Percentiles rank a stretch among this genome's conserved stretches.
phyloP scores from a whole-genome alignment of 2,113 vertebrate species.

The Ursus arctos region DNA sequence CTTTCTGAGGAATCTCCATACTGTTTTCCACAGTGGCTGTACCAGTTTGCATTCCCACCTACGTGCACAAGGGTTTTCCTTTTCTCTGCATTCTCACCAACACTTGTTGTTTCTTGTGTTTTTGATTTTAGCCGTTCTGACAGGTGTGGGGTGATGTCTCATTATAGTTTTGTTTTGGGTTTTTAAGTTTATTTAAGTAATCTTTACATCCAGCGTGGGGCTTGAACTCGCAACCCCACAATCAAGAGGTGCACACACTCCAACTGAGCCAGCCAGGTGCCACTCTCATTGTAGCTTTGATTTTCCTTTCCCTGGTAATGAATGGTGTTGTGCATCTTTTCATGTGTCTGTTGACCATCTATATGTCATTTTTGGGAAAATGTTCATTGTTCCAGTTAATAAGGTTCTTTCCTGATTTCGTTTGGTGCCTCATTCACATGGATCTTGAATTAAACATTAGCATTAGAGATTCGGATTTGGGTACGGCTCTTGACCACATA shows the following conservation, averaged over 20 bases:
- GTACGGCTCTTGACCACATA: neutral
- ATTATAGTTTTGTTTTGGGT: neutral
- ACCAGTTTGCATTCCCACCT: neutral
- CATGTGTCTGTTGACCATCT: neutral
- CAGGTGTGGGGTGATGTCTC: neutral
- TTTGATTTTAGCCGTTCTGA: neutral
- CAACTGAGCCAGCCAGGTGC: neutral
- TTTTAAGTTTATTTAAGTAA: neutral
- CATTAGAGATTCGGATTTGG: neutral
- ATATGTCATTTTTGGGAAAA: neutral
- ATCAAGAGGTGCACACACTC: neutral
- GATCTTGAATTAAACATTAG: neutral
- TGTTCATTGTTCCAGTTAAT: neutral
- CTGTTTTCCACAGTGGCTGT: neutral
- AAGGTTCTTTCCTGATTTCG: neutral
- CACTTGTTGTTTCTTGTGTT: neutral
- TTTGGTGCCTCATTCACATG: neutral
- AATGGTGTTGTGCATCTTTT: neutral
- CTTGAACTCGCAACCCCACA: neutral
- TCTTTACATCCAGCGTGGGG: neutral
- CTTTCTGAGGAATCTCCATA: neutral
- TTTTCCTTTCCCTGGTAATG: neutral
- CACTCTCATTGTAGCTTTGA: neutral
- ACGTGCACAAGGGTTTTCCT: neutral
- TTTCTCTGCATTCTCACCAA: neutral